Base-by-base conservation (phyloP, 2,797 vertebrate species). In the Hirundo rustica region DNA sequence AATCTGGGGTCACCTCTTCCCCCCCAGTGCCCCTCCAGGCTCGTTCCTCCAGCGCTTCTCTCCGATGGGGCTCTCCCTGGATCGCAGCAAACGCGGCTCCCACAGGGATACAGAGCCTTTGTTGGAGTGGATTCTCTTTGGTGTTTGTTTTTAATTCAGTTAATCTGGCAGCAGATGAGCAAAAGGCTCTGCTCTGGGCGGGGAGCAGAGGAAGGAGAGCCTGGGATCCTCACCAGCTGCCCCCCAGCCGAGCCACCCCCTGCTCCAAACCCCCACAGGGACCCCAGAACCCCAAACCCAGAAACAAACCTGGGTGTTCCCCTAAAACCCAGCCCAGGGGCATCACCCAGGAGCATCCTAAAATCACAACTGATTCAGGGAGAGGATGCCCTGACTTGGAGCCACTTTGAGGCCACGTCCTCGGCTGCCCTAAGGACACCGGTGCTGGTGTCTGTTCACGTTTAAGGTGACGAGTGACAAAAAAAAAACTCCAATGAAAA, bases 101-200 rank as follows among this genome's bases (percentile, higher is more conserved):
- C 74, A 4, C 2, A 4, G 65, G 78, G 73, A 40, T 0, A 10
- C 10, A 4, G 62, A 0, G 5, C 8, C 4, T 9, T 26, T 15
- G 6, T 11, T 13, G 68, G 40, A 8, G 13, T 1, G 32, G 18
- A 20, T 60, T 45, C 57, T 32, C 8, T 16, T 7, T 23, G 30
- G 27, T 40, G 30, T 36, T 72, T 47, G 74, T 1, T 57, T 73
- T 67, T 38, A 62, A 72, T 72, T 85, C 50, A 16, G 44, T 53
- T 62, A 11, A 44, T 58, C 89, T 72, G 65, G 48, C 6, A 47
- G 64, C 70, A 57, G 45, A 81, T 15, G 54, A 94, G 54, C 50
- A 25, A 16, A 72, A 53, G 38, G 36, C 82, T 55, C 58, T 61
- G 47, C 65, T 55, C 29, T 2, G 8, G 70, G 23, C 5, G 16